Evolutionary conservation across 2,797 vertebrate species (phyloP), one percentile per base, ranked within the genome.

Genomic region (Gymnopithys bicolor): DNA sequence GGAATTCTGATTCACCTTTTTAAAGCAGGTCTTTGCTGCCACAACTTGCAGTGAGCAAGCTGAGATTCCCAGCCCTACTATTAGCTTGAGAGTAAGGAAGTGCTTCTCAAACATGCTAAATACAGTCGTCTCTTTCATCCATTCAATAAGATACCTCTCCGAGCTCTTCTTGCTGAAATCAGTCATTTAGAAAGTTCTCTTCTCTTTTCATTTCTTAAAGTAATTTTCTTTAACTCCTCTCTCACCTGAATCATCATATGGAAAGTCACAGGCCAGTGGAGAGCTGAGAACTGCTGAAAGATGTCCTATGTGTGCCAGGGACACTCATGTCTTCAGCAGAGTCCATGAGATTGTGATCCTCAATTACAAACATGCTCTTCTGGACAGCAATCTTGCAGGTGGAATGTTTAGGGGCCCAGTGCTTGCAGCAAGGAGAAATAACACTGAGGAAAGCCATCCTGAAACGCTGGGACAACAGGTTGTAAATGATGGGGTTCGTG

Each of bases 401-500:
- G 27, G 93, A 64, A 7, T 93, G 87, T 56, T 89, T 92, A 14
- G 85, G 60, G 7, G 52, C 66, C 55, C 95, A 94, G 52, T 88
- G 76, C 74, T 97, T 96, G 93, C 97, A 97, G 74, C 90, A 84
- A 62, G 97, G 96, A 59, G 94, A 95, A 51, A 98, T 80, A n/a
- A 98, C 95, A 8, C 93, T 97, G 80, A 90, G 79, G 77, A 98
- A 98, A 19, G 98, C 98, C 52, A 89, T 80, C 56, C 96, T 97
- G 96, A 98, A 98, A 53, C 97, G 98, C 59, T 80, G 93, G 43
- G 98, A 98, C 66, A 98, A 33, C 16, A 98, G 90, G 62, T 98
- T 98, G 87, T 98, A 98, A 93, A 98, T 98, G 43, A 98, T 95
- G 62, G 98, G 98, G 74, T 98, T 98, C 45, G 98, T 97, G 0